These are phyloP conservation scores for Drosophila ezoana DNA, from an alignment of 2,888 invertebrate species.

Conservation along the genomic window DNA sequence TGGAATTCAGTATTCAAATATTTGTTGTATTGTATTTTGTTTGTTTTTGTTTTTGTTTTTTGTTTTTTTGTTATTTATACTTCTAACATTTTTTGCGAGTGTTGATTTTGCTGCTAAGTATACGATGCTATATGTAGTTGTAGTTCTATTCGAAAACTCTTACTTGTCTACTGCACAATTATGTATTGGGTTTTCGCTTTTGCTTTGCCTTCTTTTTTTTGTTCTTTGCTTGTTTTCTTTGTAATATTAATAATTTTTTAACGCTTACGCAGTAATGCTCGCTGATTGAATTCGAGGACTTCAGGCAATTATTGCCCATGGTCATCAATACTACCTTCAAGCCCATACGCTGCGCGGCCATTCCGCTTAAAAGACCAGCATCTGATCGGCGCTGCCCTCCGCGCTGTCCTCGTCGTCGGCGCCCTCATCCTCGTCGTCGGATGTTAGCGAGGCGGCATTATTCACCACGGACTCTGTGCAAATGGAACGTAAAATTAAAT, in stretches of 20 bases:
- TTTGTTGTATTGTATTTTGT: constrained; percentile 6
- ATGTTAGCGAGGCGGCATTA: constrained; percentile 87
- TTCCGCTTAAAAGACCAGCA: constrained; percentile 88
- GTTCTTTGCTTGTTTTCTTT: constrained; percentile 16
- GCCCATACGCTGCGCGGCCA: constrained; percentile 29
- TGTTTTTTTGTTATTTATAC: constrained; percentile 19
- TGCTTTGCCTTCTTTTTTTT: constrained; percentile 24
- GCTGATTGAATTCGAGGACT: constrained; percentile 61
- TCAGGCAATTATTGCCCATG: constrained; percentile 15
- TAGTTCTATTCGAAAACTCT: constrained; percentile 75
- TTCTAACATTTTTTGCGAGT: constrained; percentile 47
- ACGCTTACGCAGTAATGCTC: constrained; percentile 61
- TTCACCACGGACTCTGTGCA: constrained; percentile 86
- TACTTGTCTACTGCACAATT: constrained; percentile 78
- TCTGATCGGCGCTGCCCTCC: constrained; percentile 92
- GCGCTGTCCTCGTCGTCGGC: constrained; percentile 89
- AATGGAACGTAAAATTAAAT: constrained; percentile 56
- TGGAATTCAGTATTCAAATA: constrained; percentile 21
- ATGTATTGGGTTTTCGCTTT: constrained; percentile 47
- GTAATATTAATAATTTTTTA: constrained; percentile 68
- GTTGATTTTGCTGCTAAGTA: constrained; percentile 64
- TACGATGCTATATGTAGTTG: constrained; percentile 62
- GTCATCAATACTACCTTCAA: constrained; percentile 40
- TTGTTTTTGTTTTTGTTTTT: constrained; percentile 18
- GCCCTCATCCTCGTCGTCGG: constrained; percentile 91